Evolutionary conservation across 1,140 invertebrate genomes (phyloP).

Genomic region (Trigoniulus corallinus): DNA sequence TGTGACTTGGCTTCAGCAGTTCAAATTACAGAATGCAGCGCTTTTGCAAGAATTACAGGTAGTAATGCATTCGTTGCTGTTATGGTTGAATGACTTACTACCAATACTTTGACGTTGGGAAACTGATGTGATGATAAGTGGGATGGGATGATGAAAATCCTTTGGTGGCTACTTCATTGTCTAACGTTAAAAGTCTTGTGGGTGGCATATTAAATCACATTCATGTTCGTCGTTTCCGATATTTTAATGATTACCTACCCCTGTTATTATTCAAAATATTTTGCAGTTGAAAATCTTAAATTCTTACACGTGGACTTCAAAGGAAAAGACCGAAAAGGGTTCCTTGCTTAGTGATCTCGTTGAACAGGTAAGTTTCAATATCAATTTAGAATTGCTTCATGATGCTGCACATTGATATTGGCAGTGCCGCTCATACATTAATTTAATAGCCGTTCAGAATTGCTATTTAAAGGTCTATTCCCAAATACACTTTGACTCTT

Average conservation of each 20-base stretch:
- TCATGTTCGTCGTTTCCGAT: background rate
- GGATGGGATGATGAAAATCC: background rate
- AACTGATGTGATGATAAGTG: background rate
- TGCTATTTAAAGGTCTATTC: too few relatives aligned
- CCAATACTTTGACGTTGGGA: background rate
- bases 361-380: conserved; percentile 20
- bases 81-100: background rate
- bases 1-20: conserved; percentile 24
- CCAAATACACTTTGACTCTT: too few relatives aligned
- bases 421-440: too few relatives aligned
- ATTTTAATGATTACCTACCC: background rate
- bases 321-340: conserved; percentile 25
- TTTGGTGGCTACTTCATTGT: background rate
- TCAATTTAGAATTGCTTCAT: too few relatives aligned
- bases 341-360: conserved; percentile 22
- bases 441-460: too few relatives aligned
- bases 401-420: too few relatives aligned
- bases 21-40: conserved; percentile 22
- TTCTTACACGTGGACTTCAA: conserved; percentile 26
- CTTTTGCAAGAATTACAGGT: conserved; percentile 22
- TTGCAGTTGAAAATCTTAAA: conserved; percentile 16
- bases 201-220: background rate
- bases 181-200: background rate
- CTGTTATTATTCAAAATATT: background rate
- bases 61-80: conserved; percentile 1